Evolutionary conservation across 2,113 vertebrate species (phyloP), one percentile per base, ranked within the genome.

Genomic region (Megatriorchis doriae): DNA sequence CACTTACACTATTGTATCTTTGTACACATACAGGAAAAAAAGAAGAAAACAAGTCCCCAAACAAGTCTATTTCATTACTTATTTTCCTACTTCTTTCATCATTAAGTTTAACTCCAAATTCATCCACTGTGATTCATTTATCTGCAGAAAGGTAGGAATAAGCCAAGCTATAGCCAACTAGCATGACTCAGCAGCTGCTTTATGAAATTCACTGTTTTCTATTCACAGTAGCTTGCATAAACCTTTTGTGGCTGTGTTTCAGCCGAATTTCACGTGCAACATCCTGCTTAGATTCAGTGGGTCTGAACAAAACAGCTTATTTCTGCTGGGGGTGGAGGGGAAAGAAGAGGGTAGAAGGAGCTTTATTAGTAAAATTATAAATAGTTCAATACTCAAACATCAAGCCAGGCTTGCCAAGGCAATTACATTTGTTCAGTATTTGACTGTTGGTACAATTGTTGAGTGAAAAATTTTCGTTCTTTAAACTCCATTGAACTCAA

Each of bases 271-370:
- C 58, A 32, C 8, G 65, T 40, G 17, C 6, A 8, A 7, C 27
- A 68, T 10, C 48, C 32, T 61, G 9, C 34, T 78, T 68, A 32
- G 9, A 50, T 72, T 50, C 48, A 84, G 6, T 4, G 3, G 10
- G 7, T 58, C 47, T 27, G n/a, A 81, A 63, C 9, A 61, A 91
- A 93, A 32, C 9, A 59, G 12, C 11, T 86, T 78, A 19, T 55
- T 83, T 38, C 27, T 77, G 19, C 29, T 40, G n/a, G 9, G 0
- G 0, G 14, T 11, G 1, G 12, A 45, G 5, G 3, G 3, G 1
- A 45, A 89, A 71, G 10, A 45, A 25, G 3, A 48, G 4, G 1
- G 5, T 7, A 12, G 1, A 74, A 59, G 2, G 9, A 32, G 4
- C 4, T 38, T 70, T n/a, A 31, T 21, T 23, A 70, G 43, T 38